Evolutionary conservation across 1,140 invertebrate genomes (phyloP), one percentile per base, ranked within the genome.

Genomic region (Reticulitermes speratus): DNA sequence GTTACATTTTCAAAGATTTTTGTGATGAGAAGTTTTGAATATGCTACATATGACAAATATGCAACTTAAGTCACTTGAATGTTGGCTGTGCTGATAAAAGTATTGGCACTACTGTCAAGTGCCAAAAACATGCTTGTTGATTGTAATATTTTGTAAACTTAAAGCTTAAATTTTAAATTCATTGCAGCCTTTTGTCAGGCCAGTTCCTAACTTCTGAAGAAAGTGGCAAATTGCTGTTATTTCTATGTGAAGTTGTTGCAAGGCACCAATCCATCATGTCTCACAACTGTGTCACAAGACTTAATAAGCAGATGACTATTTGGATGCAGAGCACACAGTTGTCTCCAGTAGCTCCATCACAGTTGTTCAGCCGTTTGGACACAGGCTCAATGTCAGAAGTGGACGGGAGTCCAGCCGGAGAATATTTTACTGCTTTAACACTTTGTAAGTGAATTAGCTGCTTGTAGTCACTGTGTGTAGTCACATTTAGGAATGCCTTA

Each of bases 401-500:
- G 44, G 87, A 87, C 38, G 87, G 85, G 44, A 84, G 85, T n/a
- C 45, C 84, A n/a, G 69, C 84, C 16, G 86, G 52, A 25, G 84
- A 87, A 30, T 52, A 86, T 9, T 88, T 85, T 75, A 88, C 87
- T 30, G 86, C 83, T 32, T n/a, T 88, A 65, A 87, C 84, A 32
- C 44, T 86, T n/a, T 84, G 87, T 88, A 86, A 86, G 81, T 83
- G 16, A 86, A 8, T 48, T 48, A 19, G 52, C 52, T 19, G 14
- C 19, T 55, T 55, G 19, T 55, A 14, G 52, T 21, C 52, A 55
- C 45, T 55, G 19, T 55, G 11, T 48, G 9, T 48, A 48, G 45
- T 48, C 14, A 48, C 45, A 48, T 48, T 48, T 48, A 48, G 45
- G 45, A 48, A 48, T 11, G n/a, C 9, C 14, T 16, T 48, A 48